Evolutionary conservation across 2,888 invertebrate genomes (phyloP), one percentile per base, ranked within the genome.

Genomic region (Dexiosoma caninum): DNA sequence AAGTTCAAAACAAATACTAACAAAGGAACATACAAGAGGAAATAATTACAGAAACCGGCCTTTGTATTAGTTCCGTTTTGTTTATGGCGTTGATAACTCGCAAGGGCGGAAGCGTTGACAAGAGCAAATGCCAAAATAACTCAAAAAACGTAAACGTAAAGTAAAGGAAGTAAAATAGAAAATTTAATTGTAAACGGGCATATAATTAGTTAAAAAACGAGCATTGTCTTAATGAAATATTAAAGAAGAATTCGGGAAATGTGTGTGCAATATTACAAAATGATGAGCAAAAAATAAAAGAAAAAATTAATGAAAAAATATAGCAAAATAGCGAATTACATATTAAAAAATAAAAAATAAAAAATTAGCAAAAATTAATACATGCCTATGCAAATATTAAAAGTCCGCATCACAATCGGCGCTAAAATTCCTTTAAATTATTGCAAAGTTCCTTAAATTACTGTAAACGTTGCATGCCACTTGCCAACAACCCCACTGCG

Each of bases 21-120:
- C 40, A 21, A n/a, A 21, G 59, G 51, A 8, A 62, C 46, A 16
- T 69, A 51, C 51, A 70, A 60, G 55, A 74, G 44, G 51, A 49
- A 55, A 35, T 42, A 49, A 49, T 59, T 51, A 74, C 44, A 60
- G 67, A 77, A 76, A 75, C 71, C 70, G 78, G 72, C 42, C 32
- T 72, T 69, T 74, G 57, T 72, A 66, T 75, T 79, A 83, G 83
- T 83, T 82, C 80, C 83, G 79, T 83, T 82, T 80, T 60, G 76
- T 74, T 74, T 70, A 72, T 80, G 60, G 69, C 66, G 59, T 60
- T 75, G 81, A 67, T 72, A 81, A 76, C 82, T 83, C 81, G 74
- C 80, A 42, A 69, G 76, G 71, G 49, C 69, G 78, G 77, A 74
- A 64, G 69, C 55, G 23, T 8, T 59, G 8, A 55, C 4, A 42